Evolutionary conservation across 2,888 invertebrate genomes (phyloP).

Genomic region (Drosophila limbata): DNA sequence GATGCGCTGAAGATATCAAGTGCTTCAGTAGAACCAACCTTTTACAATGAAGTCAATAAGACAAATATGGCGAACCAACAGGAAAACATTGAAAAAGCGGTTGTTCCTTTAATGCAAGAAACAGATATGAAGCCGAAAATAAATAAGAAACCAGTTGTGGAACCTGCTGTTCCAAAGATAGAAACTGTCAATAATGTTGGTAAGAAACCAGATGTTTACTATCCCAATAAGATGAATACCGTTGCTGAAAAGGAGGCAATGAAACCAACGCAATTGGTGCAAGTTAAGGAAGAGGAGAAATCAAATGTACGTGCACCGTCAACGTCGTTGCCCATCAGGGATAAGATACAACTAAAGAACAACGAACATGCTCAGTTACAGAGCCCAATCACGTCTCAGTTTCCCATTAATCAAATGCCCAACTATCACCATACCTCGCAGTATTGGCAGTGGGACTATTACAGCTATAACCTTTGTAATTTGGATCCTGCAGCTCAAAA

Average conservation of each 20-base stretch:
- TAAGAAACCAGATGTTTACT: conserved; percentile 49
- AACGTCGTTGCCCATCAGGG: conserved; percentile 59
- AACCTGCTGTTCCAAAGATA: conserved; percentile 19
- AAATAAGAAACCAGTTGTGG: conserved; percentile 42
- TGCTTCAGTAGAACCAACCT: conserved; percentile 14
- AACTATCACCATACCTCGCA: conserved; percentile 89
- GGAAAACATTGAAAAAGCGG: conserved; percentile 11
- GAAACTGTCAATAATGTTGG: conserved; percentile 35
- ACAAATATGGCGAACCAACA: conserved; percentile 17
- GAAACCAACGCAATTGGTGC: conserved; percentile 60
- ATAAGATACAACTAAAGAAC: conserved; percentile 74
- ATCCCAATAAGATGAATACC: conserved; percentile 37
- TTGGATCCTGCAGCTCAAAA: conserved; percentile 87
- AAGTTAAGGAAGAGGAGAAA: conserved; percentile 81
- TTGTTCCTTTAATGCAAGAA: conserved; percentile 19
- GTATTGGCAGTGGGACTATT: conserved; percentile 89
- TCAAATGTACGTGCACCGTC: conserved; percentile 48
- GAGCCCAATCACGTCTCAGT: conserved; percentile 87
- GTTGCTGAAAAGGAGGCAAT: conserved; percentile 49
- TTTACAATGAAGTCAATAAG: conserved; percentile 29
- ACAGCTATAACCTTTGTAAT: conserved; percentile 87
- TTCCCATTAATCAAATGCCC: conserved; percentile 88
- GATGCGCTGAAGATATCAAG: conserved; percentile 9
- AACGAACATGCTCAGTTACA: conserved; percentile 79
- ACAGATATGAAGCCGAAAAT: conserved; percentile 55